Evolutionary conservation across 2,888 invertebrate species (phyloP).

Genomic region (Sepioteuthis lessoniana): DNA sequence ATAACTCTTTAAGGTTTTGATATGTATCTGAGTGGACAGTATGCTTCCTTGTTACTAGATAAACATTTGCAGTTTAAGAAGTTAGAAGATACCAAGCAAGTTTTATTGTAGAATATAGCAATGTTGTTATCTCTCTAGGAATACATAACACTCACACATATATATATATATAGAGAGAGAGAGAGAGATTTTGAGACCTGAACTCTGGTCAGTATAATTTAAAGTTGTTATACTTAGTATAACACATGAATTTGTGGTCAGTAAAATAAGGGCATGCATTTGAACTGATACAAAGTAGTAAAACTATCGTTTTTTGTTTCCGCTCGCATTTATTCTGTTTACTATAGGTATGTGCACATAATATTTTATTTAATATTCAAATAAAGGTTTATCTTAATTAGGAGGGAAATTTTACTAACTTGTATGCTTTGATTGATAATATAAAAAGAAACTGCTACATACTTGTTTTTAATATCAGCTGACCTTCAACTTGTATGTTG

Average conservation of each 20-base stretch:
- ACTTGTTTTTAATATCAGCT: conserved; percentile 33
- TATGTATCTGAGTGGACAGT: neutral
- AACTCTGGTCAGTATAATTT: neutral
- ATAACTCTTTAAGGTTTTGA: neutral
- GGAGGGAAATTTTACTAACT: neutral
- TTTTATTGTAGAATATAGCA: neutral
- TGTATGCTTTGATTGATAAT: neutral
- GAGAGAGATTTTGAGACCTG: neutral
- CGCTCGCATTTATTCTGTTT: neutral
- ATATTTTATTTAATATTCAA: neutral
- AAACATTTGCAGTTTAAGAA: neutral
- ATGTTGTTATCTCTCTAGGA: neutral
- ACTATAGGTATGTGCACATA: neutral
- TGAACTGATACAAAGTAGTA: neutral
- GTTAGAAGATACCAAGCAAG: conserved; percentile 18
- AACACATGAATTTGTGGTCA: neutral
- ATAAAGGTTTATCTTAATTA: neutral
- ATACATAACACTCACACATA: neutral
- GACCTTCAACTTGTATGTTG: conserved; percentile 33
- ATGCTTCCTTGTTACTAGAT: neutral
- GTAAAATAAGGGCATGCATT: neutral
- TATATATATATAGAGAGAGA: neutral
- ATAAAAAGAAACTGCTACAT: neutral
- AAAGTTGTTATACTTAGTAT: neutral
- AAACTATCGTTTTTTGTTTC: neutral